Conservation (phyloP, 2,888 invertebrate genomes). For the Acleris sparsana region DNA sequence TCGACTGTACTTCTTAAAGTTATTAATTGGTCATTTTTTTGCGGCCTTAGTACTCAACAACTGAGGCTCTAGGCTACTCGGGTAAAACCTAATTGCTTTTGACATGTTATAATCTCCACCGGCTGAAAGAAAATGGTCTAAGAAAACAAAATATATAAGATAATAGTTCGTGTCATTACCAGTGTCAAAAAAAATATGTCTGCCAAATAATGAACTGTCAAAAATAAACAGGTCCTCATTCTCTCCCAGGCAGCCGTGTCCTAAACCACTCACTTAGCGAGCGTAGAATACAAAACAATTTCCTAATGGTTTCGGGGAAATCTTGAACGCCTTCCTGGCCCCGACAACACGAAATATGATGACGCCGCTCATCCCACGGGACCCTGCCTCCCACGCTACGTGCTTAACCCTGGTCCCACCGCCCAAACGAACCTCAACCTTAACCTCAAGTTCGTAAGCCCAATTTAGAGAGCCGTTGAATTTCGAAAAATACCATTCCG, state of each 20-base stretch:
- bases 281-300: conserved; percentile 31
- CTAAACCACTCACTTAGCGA: conserved; percentile 3
- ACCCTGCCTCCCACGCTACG: conserved; percentile 23
- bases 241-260: conserved; percentile 2
- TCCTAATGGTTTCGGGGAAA: conserved; percentile 35
- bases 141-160: no score
- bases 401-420: conserved; percentile 1
- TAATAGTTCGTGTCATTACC: no score
- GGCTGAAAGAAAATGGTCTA: no score
- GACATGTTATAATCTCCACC: no score
- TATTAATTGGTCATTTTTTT: no score
- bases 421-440: conserved; percentile 6
- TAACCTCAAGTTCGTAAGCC: not conserved
- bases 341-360: conserved; percentile 34
- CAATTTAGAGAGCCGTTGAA: not conserved
- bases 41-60: no score
- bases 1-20: no score
- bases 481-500: conserved; percentile 19
- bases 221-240: conserved; percentile 1
- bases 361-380: conserved; percentile 22
- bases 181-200: no score
- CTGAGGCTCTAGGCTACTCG: no score
- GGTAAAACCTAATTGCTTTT: no score
- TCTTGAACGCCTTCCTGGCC: conserved; percentile 23
- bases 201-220: not conserved